Percentiles rank a stretch among this genome's conserved stretches.
phyloP scores from a whole-genome alignment of 2,113 vertebrate species.

The Ptychochromis oligacanthus region DNA sequence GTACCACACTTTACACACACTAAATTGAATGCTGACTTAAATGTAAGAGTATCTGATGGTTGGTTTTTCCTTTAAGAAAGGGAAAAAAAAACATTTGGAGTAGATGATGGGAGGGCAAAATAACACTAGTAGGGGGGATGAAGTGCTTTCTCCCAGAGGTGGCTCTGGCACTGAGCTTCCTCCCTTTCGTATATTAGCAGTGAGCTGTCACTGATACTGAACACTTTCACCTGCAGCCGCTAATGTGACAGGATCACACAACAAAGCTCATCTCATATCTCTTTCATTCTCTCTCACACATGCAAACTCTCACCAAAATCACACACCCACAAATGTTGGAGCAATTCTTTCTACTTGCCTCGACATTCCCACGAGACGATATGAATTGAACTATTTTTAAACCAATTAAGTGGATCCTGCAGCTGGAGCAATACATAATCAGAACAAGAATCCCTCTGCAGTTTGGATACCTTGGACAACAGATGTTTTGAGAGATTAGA shows the following conservation, averaged over 20 bases:
- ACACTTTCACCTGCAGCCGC: constrained; percentile 53
- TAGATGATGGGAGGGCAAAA: constrained; percentile 26
- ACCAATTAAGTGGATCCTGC: constrained; percentile 60
- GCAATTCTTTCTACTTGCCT: constrained; percentile 36
- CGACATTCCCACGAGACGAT: constrained; percentile 37
- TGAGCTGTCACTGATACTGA: constrained; percentile 46
- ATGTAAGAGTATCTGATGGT: not conserved
- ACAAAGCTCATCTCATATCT: constrained; percentile 23
- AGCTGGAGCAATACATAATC: constrained; percentile 34
- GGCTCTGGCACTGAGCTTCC: constrained; percentile 22
- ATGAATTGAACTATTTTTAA: constrained; percentile 54
- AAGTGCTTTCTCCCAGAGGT: constrained; percentile 41
- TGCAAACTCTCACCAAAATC: not conserved
- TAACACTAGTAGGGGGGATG: constrained; percentile 30
- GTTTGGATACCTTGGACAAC: constrained; percentile 7
- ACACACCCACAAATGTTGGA: constrained; percentile 10
- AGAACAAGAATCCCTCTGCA: constrained; percentile 26
- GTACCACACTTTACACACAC: not conserved
- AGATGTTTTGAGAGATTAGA: constrained; percentile 15
- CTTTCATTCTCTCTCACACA: constrained; percentile 9
- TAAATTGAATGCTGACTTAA: not conserved
- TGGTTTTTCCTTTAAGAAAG: constrained; percentile 27
- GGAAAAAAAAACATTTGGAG: constrained; percentile 1
- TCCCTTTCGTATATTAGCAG: constrained; percentile 27
- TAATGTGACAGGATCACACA: constrained; percentile 40